Base-by-base conservation (phyloP, 1,140 invertebrate species). In the Tetramorium simillimum region DNA sequence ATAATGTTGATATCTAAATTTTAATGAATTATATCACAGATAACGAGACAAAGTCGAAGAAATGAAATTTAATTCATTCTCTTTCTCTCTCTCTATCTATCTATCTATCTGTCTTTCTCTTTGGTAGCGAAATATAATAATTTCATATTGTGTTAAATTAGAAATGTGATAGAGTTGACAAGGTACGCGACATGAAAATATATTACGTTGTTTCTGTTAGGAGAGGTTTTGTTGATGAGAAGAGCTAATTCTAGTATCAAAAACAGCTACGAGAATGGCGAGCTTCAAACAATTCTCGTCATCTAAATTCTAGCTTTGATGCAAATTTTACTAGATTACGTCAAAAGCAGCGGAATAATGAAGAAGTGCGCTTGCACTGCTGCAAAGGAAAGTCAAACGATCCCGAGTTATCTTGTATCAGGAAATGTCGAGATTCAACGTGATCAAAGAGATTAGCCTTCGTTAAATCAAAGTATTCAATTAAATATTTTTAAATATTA, bases 241-340 rank as follows among this genome's bases (percentile, higher is more conserved):
- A 67, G n/a, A 80, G n/a, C n/a, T 69, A 28, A 67, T 37, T 80
- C n/a, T 67, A 21, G 1, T 67, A 67, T 37, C 46, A 67, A 67
- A 65, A 80, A 80, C 43, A 65, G 18, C 40, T 6, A 28, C n/a
- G 3, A 24, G 33, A 37, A 40, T 2, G 14, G 6, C 16, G 24
- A 62, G 18, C 40, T 46, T n/a, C 24, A 43, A 56, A 69, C n/a
- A 46, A 72, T 73, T 46, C 37, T 28, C 37, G 6, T 82, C 40
- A 3, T 49, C 24, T 82, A 73, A 37, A 73, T 56, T 56, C 2
- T 33, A 43, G 9, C 63, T 81, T 69, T 67, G 67, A 72, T 72
- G 40, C 46, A 72, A 82, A 82, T 82, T 81, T 81, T 43, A 67
- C 6, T 37, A 70, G 46, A 72, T 82, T 72, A 46, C 1, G 37